phyloP scores from a whole-genome alignment of 2,888 invertebrate species.

The Asteroscopus sphinx region DNA sequence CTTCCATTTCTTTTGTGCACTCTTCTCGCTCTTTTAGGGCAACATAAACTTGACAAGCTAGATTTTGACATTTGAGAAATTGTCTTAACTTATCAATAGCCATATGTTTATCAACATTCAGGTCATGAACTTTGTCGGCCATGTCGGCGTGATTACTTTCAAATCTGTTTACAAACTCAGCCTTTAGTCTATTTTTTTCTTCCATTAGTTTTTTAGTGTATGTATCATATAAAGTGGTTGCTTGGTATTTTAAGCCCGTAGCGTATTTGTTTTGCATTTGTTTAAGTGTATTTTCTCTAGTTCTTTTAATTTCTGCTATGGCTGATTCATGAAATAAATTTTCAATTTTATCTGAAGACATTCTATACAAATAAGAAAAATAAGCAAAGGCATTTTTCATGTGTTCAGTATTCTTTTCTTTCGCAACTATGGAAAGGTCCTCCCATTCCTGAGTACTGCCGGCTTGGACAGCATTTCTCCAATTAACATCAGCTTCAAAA shows the following conservation, averaged over 20 bases:
- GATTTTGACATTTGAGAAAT: conserved; percentile 76
- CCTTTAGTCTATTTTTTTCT: conserved; percentile 70
- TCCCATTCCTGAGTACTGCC: conserved; percentile 64
- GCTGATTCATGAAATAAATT: conserved; percentile 71
- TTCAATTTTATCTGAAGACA: conserved; percentile 73
- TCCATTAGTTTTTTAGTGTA: conserved; percentile 69
- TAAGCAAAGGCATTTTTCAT: conserved; percentile 71
- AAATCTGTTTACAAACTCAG: conserved; percentile 67
- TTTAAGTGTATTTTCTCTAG: conserved; percentile 62
- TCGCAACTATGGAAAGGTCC: conserved; percentile 59
- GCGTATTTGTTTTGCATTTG: conserved; percentile 72
- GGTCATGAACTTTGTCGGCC: conserved; percentile 71
- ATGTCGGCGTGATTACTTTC: conserved; percentile 61
- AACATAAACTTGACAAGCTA: conserved; percentile 84
- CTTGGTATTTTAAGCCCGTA: conserved; percentile 71
- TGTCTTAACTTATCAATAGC: conserved; percentile 76
- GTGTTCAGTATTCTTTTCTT: conserved; percentile 66
- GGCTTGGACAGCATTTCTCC: conserved; percentile 68
- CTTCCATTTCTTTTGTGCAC: conserved; percentile 69
- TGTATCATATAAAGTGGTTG: conserved; percentile 71
- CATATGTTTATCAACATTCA: conserved; percentile 79
- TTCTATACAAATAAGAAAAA: conserved; percentile 70
- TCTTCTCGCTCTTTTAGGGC: conserved; percentile 82
- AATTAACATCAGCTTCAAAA: conserved; percentile 68
- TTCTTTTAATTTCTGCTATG: conserved; percentile 68